Conservation (phyloP, 2,113 vertebrate species). For the Telmatochromis sp. region DNA sequence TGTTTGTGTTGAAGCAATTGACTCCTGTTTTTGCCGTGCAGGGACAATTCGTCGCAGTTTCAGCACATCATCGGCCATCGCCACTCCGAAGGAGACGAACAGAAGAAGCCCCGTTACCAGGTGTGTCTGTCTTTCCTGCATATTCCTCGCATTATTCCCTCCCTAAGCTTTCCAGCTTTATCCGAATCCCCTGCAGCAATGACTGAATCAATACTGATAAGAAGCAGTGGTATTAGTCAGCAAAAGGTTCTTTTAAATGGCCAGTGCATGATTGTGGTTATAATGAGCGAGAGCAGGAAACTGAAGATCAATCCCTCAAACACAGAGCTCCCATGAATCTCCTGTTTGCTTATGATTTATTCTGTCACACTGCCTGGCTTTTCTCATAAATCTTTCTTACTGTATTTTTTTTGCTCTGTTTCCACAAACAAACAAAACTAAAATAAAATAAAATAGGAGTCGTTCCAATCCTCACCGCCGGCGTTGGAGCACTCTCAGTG, state of each 20-base stretch:
- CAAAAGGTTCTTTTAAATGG: constrained; percentile 26
- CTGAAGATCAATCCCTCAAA: constrained; percentile 17
- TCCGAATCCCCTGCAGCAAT: constrained; percentile 14
- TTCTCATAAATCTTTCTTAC: constrained; percentile 11
- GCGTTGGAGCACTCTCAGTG: constrained; percentile 76
- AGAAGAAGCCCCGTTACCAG: constrained; percentile 79
- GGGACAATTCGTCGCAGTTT: constrained; percentile 79
- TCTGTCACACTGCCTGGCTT: background rate
- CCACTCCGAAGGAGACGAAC: constrained; percentile 79
- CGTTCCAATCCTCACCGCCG: constrained; percentile 69
- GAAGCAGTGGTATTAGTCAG: constrained; percentile 46
- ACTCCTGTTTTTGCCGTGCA: constrained; percentile 15
- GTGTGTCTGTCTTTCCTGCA: constrained; percentile 58
- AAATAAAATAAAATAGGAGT: constrained; percentile 59
- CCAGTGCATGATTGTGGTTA: constrained; percentile 22
- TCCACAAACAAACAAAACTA: background rate
- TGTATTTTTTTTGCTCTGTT: background rate
- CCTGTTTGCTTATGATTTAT: background rate
- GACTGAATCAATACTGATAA: constrained; percentile 40
- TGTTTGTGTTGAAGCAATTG: background rate
- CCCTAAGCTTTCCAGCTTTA: background rate
- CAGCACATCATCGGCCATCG: constrained; percentile 82
- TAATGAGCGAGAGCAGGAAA: constrained; percentile 27
- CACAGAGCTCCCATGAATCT: background rate
- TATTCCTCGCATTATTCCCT: background rate